Base-by-base conservation (phyloP, 2,888 invertebrate species). In the Pandemis cinnamomeana region DNA sequence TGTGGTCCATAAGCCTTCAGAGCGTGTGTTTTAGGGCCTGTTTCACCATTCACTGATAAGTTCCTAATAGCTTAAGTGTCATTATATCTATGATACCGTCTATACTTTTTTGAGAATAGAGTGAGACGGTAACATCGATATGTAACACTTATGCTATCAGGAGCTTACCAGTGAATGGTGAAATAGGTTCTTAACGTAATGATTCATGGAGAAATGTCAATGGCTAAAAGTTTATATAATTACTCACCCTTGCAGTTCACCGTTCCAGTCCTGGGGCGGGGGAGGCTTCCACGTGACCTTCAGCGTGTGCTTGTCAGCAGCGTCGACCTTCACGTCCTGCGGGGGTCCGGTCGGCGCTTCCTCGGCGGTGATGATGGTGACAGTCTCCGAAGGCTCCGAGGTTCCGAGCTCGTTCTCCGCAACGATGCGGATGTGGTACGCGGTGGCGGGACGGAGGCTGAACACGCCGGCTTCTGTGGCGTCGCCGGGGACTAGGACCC, bases 331-430 rank as follows among this genome's bases (percentile, higher is more conserved):
- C 53, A 98, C 96, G 79, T 96, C 96, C 77, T 97, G 97, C 62
- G 98, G 97, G 76, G 97, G 97, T 63, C 97, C 98, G 75, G 97
- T 97, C 1, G 97, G 97, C 7, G 96, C 96, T 95, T 99, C 98
- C 92, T 99, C 99, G 53, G 98, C 98, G 44, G 99, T 99, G 77
- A 98, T 98, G 78, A 99, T 99, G 2, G 97, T 97, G 2, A 99
- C 98, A 2, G 97, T 97, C 85, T 98, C 98, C 0, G 99, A 99
- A 2, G 98, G 97, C 80, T 97, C 97, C 46, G 99, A 98, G n/a
- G 96, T 96, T 71, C 99, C 99, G 77, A 99, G 96, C 89, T 98
- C 98, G 85, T 99, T 99, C 92, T 98, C 98, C 74, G 98, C 98
- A 2, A 98, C 97, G 83, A 99, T 98, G 78, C 98, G 95, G 81